These are phyloP conservation scores for Panagrolaimus sp. DNA, from an alignment of 1,140 invertebrate species.

Conservation along the genomic window DNA sequence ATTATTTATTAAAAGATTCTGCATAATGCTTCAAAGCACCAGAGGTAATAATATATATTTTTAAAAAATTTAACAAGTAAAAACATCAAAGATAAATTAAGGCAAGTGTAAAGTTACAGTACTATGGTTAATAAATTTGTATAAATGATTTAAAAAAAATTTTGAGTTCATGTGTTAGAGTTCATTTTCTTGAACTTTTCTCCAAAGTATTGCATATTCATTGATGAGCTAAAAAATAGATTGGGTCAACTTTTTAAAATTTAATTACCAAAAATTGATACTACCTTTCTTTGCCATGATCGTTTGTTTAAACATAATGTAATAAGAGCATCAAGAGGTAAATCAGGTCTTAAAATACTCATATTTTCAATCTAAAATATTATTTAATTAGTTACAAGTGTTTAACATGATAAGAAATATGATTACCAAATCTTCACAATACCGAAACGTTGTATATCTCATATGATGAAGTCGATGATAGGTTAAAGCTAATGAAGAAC, in stretches of 20 bases:
- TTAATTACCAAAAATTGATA: background rate
- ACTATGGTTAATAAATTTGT: no score
- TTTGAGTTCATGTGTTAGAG: background rate
- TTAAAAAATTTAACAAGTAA: no score
- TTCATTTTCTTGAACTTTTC: constrained; percentile 14
- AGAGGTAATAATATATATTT: no score
- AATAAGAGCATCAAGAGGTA: constrained; percentile 13
- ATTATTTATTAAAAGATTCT: no score
- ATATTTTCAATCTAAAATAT: constrained; percentile 19
- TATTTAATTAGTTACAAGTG: no score
- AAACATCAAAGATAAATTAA: no score
- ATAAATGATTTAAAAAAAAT: no score
- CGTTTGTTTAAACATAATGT: constrained; percentile 19
- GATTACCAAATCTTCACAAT: constrained; percentile 35
- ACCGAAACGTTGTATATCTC: constrained; percentile 22
- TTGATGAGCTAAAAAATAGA: background rate
- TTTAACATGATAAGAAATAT: background rate
- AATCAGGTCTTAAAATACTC: constrained; percentile 11
- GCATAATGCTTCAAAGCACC: no score
- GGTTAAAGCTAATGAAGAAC: constrained; percentile 20
- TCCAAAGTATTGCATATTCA: constrained; percentile 2
- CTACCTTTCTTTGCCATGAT: constrained; percentile 25
- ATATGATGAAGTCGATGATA: constrained; percentile 36
- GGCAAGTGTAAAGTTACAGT: no score
- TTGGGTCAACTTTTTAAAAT: background rate